Evolutionary conservation across 1,140 invertebrate genomes (phyloP), one percentile per base, ranked within the genome.

Genomic region (Trachymyrmex cornetzi): DNA sequence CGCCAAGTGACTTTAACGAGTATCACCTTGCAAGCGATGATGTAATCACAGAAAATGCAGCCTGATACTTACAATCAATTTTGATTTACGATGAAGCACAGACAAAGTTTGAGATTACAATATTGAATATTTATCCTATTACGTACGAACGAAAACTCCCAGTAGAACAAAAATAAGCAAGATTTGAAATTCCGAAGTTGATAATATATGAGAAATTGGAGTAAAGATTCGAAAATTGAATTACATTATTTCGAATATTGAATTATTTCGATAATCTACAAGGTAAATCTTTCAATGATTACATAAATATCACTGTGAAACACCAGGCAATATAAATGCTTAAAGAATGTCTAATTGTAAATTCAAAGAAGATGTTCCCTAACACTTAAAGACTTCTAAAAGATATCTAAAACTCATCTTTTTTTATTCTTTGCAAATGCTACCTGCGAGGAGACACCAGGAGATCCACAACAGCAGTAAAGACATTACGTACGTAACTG

Each of bases 361-460:
- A n/a, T 48, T 34, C 3, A 16, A 69, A 44, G 9, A 57, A 61
- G 57, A 64, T 30, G 48, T 63, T 4, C 14, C 44, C 2, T 44
- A 75, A n/a, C 0, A 1, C 24, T 61, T 30, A 12, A 50, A 53
- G 14, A 19, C n/a, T 69, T 2, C 5, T 22, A 67, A 22, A 80
- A 11, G 1, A 48, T 9, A 1, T 75, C 11, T 59, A 75, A 57
- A 22, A 64, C 12, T 27, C n/a, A 22, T 61, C 14, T 19, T 14
- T 63, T 27, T 64, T 3, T 67, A n/a, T 6, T 12, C 1, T 63
- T 50, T 50, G 7, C 3, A 24, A 84, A 61, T 7, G 24, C 34
- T 84, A 84, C 80, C 80, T 84, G 69, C 55, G 19, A 61, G n/a
- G 3, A 48, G 14, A 48, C 27, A 82, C 48, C 55, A 84, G 24